Evolutionary conservation across 2,113 vertebrate genomes (phyloP).

Genomic region (Perognathus longimembris): DNA sequence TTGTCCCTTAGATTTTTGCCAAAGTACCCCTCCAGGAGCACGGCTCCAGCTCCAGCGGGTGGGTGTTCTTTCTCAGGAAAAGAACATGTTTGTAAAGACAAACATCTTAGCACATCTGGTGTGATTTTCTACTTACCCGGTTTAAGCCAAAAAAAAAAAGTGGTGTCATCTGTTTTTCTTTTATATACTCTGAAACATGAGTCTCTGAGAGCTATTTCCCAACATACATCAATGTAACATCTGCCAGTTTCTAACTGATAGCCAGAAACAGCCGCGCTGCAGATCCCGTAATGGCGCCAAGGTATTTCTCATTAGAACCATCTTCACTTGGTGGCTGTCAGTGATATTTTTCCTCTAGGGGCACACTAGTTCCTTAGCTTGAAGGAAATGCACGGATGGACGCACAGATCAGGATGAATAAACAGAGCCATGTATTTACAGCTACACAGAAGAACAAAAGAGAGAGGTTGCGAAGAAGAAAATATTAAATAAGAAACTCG

Average conservation of each 20-base stretch:
- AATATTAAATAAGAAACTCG: neutral
- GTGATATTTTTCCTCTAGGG: slow-evolving; percentile 57
- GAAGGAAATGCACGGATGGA: slow-evolving; percentile 24
- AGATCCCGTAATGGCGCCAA: neutral
- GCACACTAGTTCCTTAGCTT: slow-evolving; percentile 16
- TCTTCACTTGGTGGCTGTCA: slow-evolving; percentile 66
- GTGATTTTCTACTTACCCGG: slow-evolving; percentile 68
- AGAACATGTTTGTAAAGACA: slow-evolving; percentile 59
- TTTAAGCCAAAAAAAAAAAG: slow-evolving; percentile 53
- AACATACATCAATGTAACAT: slow-evolving; percentile 74
- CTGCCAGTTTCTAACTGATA: slow-evolving; percentile 63
- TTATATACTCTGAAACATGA: slow-evolving; percentile 69
- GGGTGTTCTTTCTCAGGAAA: slow-evolving; percentile 44
- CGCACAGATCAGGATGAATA: slow-evolving; percentile 26
- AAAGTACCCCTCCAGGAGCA: neutral
- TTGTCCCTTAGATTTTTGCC: neutral
- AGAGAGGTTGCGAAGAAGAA: neutral
- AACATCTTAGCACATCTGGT: slow-evolving; percentile 74
- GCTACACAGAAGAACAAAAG: neutral
- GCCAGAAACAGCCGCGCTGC: neutral
- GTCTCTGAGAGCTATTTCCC: slow-evolving; percentile 67
- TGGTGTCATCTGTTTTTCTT: slow-evolving; percentile 73
- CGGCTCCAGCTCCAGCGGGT: slow-evolving; percentile 14
- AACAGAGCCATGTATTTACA: neutral
- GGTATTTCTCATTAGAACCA: slow-evolving; percentile 48